Evolutionary conservation across 2,888 invertebrate genomes (phyloP).

Genomic region (Hecatera dysodea): DNA sequence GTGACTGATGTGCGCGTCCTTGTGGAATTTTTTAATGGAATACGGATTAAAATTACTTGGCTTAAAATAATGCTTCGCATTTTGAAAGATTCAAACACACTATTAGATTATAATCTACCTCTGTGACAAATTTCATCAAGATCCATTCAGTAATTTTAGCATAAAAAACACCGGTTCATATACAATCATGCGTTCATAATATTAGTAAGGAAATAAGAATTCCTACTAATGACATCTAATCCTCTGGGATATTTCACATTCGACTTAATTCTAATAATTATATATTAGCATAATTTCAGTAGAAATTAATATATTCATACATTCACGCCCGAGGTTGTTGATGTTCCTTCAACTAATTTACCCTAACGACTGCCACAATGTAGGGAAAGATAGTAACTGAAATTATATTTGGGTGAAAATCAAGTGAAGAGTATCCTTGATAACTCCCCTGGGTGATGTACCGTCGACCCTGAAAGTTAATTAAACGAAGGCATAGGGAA

Average conservation of each 20-base stretch:
- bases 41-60: background rate
- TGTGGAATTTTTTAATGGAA: constrained; percentile 8
- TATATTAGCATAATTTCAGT: constrained; percentile 38
- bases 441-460: constrained; percentile 58
- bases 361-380: constrained; percentile 68
- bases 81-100: too few species aligned
- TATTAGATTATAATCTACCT: too few species aligned
- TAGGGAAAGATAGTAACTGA: constrained; percentile 64
- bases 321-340: constrained; percentile 54
- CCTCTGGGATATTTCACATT: background rate
- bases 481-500: constrained; percentile 58
- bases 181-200: too few species aligned
- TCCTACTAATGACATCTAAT: background rate
- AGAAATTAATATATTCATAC: constrained; percentile 56
- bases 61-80: background rate
- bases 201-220: too few species aligned
- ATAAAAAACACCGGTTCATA: too few species aligned
- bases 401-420: constrained; percentile 70
- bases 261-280: constrained; percentile 7
- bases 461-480: constrained; percentile 59
- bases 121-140: too few species aligned
- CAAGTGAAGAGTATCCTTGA: constrained; percentile 63
- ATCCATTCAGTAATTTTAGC: too few species aligned
- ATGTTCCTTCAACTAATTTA: constrained; percentile 69
- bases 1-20: constrained; percentile 2